Percentiles rank a stretch among this genome's conserved stretches.
These are phyloP conservation scores for Phenacoccus solenopsis DNA, from an alignment of 1,140 invertebrate genomes.

Conservation along the genomic window DNA sequence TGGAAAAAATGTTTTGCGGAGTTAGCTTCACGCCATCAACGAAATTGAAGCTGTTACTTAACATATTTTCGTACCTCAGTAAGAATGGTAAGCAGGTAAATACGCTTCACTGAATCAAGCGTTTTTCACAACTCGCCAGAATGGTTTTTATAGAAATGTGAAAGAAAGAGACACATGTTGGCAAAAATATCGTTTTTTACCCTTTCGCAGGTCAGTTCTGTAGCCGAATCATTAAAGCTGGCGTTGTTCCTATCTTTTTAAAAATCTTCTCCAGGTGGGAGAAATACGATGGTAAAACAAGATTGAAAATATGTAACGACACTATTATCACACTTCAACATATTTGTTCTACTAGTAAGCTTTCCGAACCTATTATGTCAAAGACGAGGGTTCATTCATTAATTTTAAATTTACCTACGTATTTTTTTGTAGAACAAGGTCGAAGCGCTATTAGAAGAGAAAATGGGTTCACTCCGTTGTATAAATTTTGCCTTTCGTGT, in stretches of 20 bases:
- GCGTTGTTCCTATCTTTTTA: constrained; percentile 42
- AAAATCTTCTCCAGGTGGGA: constrained; percentile 52
- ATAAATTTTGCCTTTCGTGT: constrained; percentile 48
- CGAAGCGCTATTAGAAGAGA: constrained; percentile 44
- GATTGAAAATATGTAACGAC: constrained; percentile 46
- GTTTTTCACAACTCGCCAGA: no score
- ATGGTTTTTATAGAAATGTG: no score
- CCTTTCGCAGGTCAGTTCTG: constrained; percentile 40
- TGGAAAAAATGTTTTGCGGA: constrained; percentile 46
- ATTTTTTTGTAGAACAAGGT: constrained; percentile 40
- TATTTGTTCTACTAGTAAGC: constrained; percentile 47
- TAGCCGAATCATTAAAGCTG: constrained; percentile 45
- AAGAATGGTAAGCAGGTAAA: constrained; percentile 43
- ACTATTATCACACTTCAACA: constrained; percentile 47
- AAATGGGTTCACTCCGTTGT: constrained; percentile 45
- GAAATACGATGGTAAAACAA: constrained; percentile 46
- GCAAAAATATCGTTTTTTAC: no score
- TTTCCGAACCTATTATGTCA: constrained; percentile 20
- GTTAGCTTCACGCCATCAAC: constrained; percentile 47
- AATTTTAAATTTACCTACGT: background rate
- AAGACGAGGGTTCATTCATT: no score
- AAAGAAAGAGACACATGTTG: no score
- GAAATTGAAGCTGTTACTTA: constrained; percentile 45
- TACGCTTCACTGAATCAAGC: background rate
- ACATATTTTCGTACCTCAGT: constrained; percentile 50